Evolutionary conservation across 2,113 vertebrate genomes (phyloP), one percentile per base, ranked within the genome.

Genomic region (Salvelinus alpinus): DNA sequence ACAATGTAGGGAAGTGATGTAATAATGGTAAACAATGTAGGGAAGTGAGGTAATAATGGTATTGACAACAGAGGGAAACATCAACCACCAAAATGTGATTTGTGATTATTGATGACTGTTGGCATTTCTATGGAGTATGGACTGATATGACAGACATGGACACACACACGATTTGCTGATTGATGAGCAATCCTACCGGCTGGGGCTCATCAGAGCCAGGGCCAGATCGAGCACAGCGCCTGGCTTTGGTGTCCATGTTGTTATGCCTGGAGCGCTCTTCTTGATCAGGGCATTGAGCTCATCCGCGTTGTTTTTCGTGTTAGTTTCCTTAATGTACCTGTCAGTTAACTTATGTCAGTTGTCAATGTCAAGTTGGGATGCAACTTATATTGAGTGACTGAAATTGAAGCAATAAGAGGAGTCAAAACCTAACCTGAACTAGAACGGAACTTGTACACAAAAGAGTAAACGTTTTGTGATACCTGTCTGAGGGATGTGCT

Each of bases 401-500:
- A 0, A 59, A 20, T 14, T 59, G 14, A 59, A 59, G 16, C 12
- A 3, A 20, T 59, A 5, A 20, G 3, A 59, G 54, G 54, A 3
- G 14, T 20, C 20, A 59, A 59, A 59, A 18, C 54, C 54, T 6
- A 59, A 59, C 54, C 54, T 20, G 6, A 34, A 34, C 31, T 34
- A 29, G 29, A 29, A 29, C 29, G 29, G 29, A 29, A 29, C 6
- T 34, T 34, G 31, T 34, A 34, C 31, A 34, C 31, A 34, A 34
- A 34, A 31, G 4, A 34, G 31, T 34, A 34, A 34, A 34, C 5
- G 5, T 34, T 34, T 34, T 6, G 31, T 34, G 20, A 18, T 90
- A 95, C 94, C 92, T 93, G 92, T 95, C 95, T 54, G 94, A 94
- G 13, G 94, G 94, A 80, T 95, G 93, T 22, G 94, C 92, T 82